Evolutionary conservation across 1,140 invertebrate species (phyloP).

Genomic region (Nebria ingens): DNA sequence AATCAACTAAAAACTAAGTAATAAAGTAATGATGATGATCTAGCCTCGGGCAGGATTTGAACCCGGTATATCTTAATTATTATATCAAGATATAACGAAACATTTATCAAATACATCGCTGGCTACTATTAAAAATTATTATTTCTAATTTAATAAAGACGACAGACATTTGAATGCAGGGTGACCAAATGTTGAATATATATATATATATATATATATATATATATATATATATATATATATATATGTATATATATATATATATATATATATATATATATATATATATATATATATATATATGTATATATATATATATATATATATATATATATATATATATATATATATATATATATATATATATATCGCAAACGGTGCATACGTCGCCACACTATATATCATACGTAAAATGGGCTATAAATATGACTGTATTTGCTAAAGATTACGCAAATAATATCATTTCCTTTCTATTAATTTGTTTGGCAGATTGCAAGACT

Average conservation of each 20-base stretch:
- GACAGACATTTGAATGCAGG: neutral
- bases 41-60: neutral
- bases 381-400: too few relatives aligned
- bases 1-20: neutral
- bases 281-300: conserved; percentile 9
- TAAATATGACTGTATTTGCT: too few relatives aligned
- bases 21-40: neutral
- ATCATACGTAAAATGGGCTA: too few relatives aligned
- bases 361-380: too few relatives aligned
- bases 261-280: conserved; percentile 6
- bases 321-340: too few relatives aligned
- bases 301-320: conserved; percentile 1
- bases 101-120: neutral
- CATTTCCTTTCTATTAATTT: too few relatives aligned
- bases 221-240: conserved; percentile 1
- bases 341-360: too few relatives aligned
- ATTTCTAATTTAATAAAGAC: neutral
- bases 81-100: neutral
- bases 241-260: conserved; percentile 3
- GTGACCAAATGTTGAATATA: neutral
- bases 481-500: too few relatives aligned
- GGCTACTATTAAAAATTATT: neutral
- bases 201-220: conserved; percentile 5
- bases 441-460: too few relatives aligned
- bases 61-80: neutral